Base-by-base conservation (phyloP, 2,888 invertebrate genomes). In the Gibbula magus region DNA sequence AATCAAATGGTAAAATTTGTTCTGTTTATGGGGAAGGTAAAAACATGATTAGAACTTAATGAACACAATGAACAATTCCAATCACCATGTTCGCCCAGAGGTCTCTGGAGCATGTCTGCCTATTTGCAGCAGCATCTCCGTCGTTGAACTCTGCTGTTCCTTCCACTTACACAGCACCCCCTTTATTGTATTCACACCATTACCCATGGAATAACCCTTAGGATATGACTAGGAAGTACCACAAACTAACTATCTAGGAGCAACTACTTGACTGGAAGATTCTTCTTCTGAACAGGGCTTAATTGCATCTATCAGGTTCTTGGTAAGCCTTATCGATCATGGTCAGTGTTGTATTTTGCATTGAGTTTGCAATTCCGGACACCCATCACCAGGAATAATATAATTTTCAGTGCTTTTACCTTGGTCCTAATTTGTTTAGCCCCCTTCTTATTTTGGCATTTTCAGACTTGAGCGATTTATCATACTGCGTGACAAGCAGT, bases 401-500 rank as follows among this genome's bases (percentile, higher is more conserved):
- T 61, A 18, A 61, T 61, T 61, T 61, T 61, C 61, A 8, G 16
- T n/a, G 61, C 61, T 61, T 61, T 61, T 61, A 61, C 61, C 25
- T 29, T 4, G 61, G 61, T 13, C 61, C 61, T 61, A 61, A 61
- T 22, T 61, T 61, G 29, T 29, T 61, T 61, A 61, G 61, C 61
- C n/a, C 61, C 61, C 25, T n/a, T 61, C 61, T 61, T 25, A 61
- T 61, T 61, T 61, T 61, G 61, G 25, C 61, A 61, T 29, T 61
- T 61, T 25, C 29, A 4, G 61, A 61, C 61, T 22, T 29, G 61
- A 29, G 29, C 61, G 29, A 32, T 61, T 29, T 25, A 2, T 61
- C 29, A 13, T 29, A 16, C 29, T 29, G 22, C 25, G 18, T 25
- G 22, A 61, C 25, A 61, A 25, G 45, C 25, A 13, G 61, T 13